Base-by-base conservation (phyloP, 2,888 invertebrate genomes). In the Neocrepidodera transversa region DNA sequence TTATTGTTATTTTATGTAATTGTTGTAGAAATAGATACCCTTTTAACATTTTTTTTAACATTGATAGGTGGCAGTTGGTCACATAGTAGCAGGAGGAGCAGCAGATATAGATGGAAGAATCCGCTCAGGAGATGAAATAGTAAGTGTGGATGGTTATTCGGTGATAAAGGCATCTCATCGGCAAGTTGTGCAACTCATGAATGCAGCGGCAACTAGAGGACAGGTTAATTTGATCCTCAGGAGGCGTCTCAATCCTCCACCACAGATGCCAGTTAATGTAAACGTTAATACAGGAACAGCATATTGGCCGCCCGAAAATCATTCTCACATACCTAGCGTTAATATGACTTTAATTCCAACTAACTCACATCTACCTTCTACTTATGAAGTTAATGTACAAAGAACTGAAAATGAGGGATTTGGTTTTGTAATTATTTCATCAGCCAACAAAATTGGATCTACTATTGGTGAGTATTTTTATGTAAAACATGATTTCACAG, bases 381-480 rank as follows among this genome's bases (percentile, higher is more conserved):
- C 96, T 0, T 96, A 96, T 74, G 95, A 97, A 80, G 95, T 98
- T 2, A 91, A 92, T 1, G 93, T 98, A 1, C 90, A 90, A 61
- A 84, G 97, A 49, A 87, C 88, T 76, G 96, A 97, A 74, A 93
- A 90, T 66, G 98, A 99, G 80, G 98, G 98, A 2, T 99, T 99
- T 79, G 99, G 99, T 8, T 99, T 99, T 80, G 97, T 98, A 45
- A 97, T 99, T 68, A 97, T 98, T 71, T 97, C 97, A 0, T 95
- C 95, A 3, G 92, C 95, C 2, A 94, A 93, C 68, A 91, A 91
- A 80, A 89, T 90, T 63, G 91, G 92, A 20, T 91, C 91, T 1
- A 94, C 94, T 17, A 95, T 96, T 68, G 95, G 95, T 88, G 77
- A 75, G 76, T 73, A 17, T 28, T 14, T 30, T 26, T 7, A n/a